These are phyloP conservation scores for Ceratoteleas bidentatus DNA, from an alignment of 1,140 invertebrate genomes.

Conservation along the genomic window DNA sequence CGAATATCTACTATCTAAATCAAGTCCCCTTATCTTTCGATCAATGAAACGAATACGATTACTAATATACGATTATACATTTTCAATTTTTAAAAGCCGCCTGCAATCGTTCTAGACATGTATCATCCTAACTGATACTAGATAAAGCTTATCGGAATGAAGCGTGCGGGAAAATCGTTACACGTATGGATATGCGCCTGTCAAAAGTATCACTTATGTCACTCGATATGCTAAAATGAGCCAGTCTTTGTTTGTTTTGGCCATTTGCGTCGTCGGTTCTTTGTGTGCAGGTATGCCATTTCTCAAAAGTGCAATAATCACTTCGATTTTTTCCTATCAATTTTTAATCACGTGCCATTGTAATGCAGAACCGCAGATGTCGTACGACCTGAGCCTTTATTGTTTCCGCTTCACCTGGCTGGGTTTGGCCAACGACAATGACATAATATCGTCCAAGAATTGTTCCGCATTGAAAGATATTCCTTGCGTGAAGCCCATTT, in stretches of 20 bases:
- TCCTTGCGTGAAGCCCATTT: constrained; percentile 53
- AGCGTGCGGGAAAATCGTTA: constrained; percentile 4
- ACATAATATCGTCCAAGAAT: constrained; percentile 9
- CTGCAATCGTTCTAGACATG: constrained; percentile 7
- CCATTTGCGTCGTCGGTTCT: not conserved
- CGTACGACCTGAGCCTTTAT: constrained; percentile 32
- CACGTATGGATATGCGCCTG: constrained; percentile 3
- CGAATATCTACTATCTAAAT: too few relatives aligned
- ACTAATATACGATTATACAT: not conserved
- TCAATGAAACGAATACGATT: not conserved
- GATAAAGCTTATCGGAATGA: constrained; percentile 45
- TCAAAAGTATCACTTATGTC: not conserved
- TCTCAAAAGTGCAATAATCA: not conserved
- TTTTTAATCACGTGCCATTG: constrained; percentile 2
- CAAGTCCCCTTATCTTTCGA: too few relatives aligned
- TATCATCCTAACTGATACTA: constrained; percentile 31
- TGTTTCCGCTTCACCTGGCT: constrained; percentile 58
- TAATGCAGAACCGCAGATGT: constrained; percentile 11
- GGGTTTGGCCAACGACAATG: constrained; percentile 24
- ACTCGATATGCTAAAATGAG: constrained; percentile 34
- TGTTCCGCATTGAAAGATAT: constrained; percentile 28
- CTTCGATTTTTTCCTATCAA: not conserved
- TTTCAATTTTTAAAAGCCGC: not conserved
- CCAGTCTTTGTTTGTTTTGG: constrained; percentile 6
- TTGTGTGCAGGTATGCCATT: constrained; percentile 13